Base-by-base conservation (phyloP, 2,113 vertebrate species). In the Apodemus sylvaticus region DNA sequence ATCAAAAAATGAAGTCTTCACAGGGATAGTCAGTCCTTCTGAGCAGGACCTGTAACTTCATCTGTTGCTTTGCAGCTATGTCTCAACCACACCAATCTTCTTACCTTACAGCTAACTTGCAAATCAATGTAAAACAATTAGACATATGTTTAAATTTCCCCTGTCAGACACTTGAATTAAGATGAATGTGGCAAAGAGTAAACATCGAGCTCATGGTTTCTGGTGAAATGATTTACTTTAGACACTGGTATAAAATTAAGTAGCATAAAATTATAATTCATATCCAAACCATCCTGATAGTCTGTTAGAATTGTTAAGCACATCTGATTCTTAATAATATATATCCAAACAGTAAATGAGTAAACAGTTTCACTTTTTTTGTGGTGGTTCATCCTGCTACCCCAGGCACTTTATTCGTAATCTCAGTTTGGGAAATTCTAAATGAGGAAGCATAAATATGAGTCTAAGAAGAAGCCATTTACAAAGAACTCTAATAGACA, bases 251-350 rank as follows among this genome's bases (percentile, higher is more conserved):
- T 55, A 55, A 14, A 36, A 70, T 58, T 64, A 58, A 81, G 11
- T 12, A 96, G 29, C 78, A 62, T 60, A 36, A 77, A 78, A 74
- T 36, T 71, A n/a, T n/a, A 89, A 51, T 62, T 86, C 55, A 79
- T 11, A 74, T 19, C 62, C 12, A 51, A 26, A 77, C 0, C 31
- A 48, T 42, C 24, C 12, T 51, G 29, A 34, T 31, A 90, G 68
- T 88, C 39, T 68, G 48, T 53, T 20, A 60, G 58, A 93, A 89
- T 7, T 70, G 5, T 9, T 26, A 86, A 81, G 24, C 2, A 60
- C 24, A 86, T 68, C 14, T 81, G n/a, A 62, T 74, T 88, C 58
- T 53, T 79, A 93, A 94, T 85, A 94, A 93, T 24, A 71, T 42
- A 48, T 1, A 86, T 22, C 48, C 1, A 13, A 70, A 39, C 12